Conservation (phyloP, 2,113 vertebrate genomes). For the Hippocampus mohnikei region DNA sequence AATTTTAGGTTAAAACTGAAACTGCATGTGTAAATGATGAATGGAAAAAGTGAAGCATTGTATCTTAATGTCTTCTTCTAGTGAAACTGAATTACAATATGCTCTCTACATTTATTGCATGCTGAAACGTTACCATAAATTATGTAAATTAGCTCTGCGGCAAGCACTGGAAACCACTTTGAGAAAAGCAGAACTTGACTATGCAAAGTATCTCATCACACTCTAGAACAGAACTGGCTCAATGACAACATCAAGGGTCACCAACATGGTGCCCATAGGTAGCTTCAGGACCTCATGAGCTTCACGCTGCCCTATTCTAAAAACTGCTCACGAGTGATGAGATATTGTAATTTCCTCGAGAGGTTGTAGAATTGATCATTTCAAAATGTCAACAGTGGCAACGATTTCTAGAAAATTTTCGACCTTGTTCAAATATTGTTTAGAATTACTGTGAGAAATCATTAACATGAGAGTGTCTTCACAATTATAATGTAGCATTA, state of each 20-base stretch:
- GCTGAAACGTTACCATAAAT: slow-evolving; percentile 59
- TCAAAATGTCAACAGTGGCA: no score
- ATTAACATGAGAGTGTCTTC: neutral
- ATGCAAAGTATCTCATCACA: no score
- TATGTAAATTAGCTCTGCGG: slow-evolving; percentile 67
- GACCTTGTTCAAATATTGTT: no score
- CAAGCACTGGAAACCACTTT: slow-evolving; percentile 64
- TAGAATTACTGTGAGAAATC: no score
- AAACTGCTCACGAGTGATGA: no score
- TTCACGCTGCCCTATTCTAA: slow-evolving; percentile 33
- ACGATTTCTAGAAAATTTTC: no score
- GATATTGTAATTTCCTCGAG: no score
- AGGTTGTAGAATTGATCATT: no score
- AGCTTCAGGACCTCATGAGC: slow-evolving; percentile 8
- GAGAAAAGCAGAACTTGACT: slow-evolving; percentile 17
- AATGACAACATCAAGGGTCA: no score
- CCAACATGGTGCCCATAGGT: no score
- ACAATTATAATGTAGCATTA: neutral
- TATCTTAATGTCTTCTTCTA: neutral
- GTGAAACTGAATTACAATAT: neutral
- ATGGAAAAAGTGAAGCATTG: neutral
- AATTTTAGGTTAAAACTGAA: neutral
- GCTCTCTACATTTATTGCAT: neutral
- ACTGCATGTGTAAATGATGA: neutral
- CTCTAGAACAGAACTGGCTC: no score